These are phyloP conservation scores for Cremastinae sp. DNA, from an alignment of 2,888 invertebrate genomes.

Conservation along the genomic window DNA sequence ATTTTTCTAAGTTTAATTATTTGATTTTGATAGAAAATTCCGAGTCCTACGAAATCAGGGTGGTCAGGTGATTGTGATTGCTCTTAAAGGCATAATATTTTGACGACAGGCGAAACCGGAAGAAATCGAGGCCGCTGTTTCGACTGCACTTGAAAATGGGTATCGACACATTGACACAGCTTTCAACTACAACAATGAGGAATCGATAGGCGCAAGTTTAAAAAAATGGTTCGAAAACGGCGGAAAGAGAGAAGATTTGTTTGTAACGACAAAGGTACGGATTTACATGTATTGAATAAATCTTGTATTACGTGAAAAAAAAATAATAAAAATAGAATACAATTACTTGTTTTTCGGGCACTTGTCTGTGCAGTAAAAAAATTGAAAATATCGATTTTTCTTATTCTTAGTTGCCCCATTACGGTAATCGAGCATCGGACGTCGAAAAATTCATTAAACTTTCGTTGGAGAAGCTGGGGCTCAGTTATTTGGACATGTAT, in stretches of 20 bases:
- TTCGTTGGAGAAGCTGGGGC: slow-evolving; percentile 84
- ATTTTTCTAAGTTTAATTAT: too few relatives aligned
- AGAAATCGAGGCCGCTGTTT: slow-evolving; percentile 84
- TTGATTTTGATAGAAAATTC: too few relatives aligned
- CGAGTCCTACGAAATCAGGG: too few relatives aligned
- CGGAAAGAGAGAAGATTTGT: slow-evolving; percentile 86
- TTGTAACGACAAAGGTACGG: slow-evolving; percentile 90
- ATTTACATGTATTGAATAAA: not conserved
- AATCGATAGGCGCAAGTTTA: slow-evolving; percentile 86
- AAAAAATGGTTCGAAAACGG: slow-evolving; percentile 85
- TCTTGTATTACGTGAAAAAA: slow-evolving; percentile 10
- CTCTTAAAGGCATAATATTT: not conserved
- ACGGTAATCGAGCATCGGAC: slow-evolving; percentile 85
- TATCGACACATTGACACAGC: slow-evolving; percentile 91
- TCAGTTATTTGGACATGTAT: slow-evolving; percentile 89
- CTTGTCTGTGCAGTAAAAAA: too few relatives aligned
- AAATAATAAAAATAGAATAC: slow-evolving; percentile 20
- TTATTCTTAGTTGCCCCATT: slow-evolving; percentile 84
- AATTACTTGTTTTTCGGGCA: not conserved
- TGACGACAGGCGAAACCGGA: slow-evolving; percentile 83
- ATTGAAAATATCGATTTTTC: not conserved
- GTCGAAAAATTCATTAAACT: slow-evolving; percentile 85
- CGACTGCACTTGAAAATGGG: slow-evolving; percentile 85
- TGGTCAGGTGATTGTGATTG: too few relatives aligned
- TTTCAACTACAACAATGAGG: slow-evolving; percentile 90